Evolutionary conservation across 2,888 invertebrate species (phyloP).

Genomic region (Orchesella flavescens): DNA sequence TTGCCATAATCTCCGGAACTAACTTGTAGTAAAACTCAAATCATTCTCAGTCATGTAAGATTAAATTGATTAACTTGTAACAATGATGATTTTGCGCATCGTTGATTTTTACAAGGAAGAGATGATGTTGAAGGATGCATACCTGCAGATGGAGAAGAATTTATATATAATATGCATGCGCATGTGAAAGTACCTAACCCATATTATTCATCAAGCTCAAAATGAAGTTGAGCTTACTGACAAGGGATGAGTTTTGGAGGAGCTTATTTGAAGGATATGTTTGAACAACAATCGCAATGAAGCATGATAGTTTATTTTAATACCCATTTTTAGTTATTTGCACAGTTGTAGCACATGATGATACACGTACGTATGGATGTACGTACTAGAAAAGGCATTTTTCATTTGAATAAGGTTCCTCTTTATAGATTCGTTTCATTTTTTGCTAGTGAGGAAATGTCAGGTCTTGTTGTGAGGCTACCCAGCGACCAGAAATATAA

Average conservation of each 20-base stretch:
- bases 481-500: too few relatives aligned
- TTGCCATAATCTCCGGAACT: constrained; percentile 43
- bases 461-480: constrained; percentile 27
- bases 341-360: too few relatives aligned
- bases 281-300: not conserved
- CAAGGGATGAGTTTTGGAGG: not conserved
- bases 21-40: constrained; percentile 29
- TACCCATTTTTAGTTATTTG: too few relatives aligned
- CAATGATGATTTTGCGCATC: constrained; percentile 42
- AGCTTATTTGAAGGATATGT: not conserved
- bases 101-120: not conserved
- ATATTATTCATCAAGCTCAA: not conserved
- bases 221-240: not conserved
- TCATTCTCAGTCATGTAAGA: constrained; percentile 38
- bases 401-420: too few relatives aligned
- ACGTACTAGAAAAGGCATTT: too few relatives aligned
- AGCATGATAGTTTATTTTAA: not conserved
- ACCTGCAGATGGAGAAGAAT: not conserved
- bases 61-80: constrained; percentile 21
- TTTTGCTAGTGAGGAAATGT: constrained; percentile 35
- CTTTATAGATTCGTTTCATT: too few relatives aligned
- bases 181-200: too few relatives aligned
- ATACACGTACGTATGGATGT: too few relatives aligned
- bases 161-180: too few relatives aligned
- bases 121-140: not conserved